Conservation (phyloP, 2,113 vertebrate genomes). For the Oryzias curvinotus region DNA sequence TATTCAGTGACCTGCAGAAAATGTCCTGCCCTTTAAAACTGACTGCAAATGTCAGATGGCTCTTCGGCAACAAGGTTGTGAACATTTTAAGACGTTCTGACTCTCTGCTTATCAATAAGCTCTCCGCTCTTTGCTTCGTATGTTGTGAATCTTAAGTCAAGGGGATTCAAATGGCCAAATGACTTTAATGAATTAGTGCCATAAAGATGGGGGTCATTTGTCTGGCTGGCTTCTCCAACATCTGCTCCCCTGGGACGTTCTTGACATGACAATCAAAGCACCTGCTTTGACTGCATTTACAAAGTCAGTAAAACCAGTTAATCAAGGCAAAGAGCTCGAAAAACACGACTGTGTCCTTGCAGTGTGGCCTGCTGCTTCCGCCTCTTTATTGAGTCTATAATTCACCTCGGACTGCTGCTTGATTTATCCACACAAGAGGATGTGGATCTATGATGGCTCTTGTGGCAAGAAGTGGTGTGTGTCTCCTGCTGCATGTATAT, state of each 20-base stretch:
- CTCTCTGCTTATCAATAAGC: constrained; percentile 21
- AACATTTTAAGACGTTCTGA: constrained; percentile 25
- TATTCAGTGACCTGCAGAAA: constrained; percentile 44
- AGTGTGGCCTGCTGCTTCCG: constrained; percentile 26
- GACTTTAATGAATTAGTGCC: constrained; percentile 48
- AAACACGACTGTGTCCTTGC: constrained; percentile 58
- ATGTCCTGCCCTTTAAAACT: constrained; percentile 40
- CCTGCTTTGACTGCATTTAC: constrained; percentile 50
- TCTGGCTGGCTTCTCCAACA: constrained; percentile 37
- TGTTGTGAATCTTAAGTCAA: constrained; percentile 17
- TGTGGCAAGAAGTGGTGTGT: constrained; percentile 15
- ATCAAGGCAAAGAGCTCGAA: constrained; percentile 51
- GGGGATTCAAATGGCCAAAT: constrained; percentile 34
- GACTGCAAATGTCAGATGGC: constrained; percentile 63
- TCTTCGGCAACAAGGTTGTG: constrained; percentile 11
- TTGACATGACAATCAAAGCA: constrained; percentile 41
- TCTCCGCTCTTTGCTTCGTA: constrained; percentile 37
- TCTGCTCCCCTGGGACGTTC: constrained; percentile 55
- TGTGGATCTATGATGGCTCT: constrained; percentile 17
- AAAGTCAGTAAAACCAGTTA: constrained; percentile 61
- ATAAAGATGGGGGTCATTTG: constrained; percentile 50
- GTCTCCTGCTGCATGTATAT: constrained; percentile 57
- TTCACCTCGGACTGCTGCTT: constrained; percentile 53
- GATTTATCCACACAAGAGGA: constrained; percentile 57
- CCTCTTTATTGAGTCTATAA: constrained; percentile 64